Conservation (phyloP, 2,113 vertebrate species). For the Lonchura striata region DNA sequence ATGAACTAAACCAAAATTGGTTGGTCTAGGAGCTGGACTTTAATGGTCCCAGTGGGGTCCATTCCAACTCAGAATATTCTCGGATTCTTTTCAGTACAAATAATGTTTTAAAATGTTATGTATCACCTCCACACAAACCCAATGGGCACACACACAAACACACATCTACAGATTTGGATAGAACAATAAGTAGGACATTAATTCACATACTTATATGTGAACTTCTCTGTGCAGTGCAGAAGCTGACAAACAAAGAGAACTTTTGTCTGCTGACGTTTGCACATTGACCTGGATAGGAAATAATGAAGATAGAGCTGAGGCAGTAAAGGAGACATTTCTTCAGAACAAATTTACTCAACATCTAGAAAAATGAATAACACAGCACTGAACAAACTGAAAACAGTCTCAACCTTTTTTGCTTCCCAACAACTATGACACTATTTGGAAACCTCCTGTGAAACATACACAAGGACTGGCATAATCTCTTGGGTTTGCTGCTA, state of each 20-base stretch:
- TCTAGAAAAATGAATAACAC: slow-evolving; percentile 4
- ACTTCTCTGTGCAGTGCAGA: background rate
- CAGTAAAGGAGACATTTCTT: background rate
- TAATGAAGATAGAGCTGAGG: background rate
- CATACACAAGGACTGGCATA: background rate
- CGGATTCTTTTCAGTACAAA: background rate
- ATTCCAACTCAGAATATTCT: background rate
- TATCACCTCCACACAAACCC: background rate
- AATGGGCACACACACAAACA: background rate
- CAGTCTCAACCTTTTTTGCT: background rate
- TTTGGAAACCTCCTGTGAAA: slow-evolving; percentile 5
- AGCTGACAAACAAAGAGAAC: background rate
- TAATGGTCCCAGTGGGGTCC: too few relatives aligned
- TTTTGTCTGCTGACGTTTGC: background rate
- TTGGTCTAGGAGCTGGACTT: background rate
- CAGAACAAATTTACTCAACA: slow-evolving; percentile 10
- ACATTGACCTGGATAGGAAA: background rate
- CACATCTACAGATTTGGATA: background rate
- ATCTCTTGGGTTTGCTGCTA: background rate
- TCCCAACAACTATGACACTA: background rate
- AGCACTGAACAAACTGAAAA: background rate
- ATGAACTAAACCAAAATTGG: background rate
- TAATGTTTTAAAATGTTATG: background rate
- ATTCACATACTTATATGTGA: background rate
- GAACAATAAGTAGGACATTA: background rate